These are phyloP conservation scores for Drosophila neoperkinsi DNA, from an alignment of 2,888 invertebrate species.

Conservation along the genomic window DNA sequence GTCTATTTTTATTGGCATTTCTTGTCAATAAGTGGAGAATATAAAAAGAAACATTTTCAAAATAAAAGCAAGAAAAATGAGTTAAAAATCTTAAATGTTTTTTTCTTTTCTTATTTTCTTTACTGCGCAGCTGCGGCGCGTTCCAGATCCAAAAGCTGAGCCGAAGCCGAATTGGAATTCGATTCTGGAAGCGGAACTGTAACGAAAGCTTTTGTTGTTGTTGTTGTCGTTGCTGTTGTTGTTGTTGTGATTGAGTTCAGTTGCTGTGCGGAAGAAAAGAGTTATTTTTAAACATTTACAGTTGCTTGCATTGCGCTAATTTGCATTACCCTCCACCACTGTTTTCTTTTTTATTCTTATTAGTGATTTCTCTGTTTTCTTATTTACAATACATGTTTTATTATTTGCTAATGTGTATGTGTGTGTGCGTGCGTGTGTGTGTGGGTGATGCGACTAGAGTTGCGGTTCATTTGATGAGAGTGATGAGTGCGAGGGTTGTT, in stretches of 20 bases:
- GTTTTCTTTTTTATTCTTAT: constrained; percentile 36
- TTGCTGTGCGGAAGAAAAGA: constrained; percentile 35
- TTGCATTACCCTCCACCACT: constrained; percentile 58
- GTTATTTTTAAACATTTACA: constrained; percentile 17
- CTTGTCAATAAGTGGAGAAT: constrained; percentile 53
- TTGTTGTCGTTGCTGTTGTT: neutral
- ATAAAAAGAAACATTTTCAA: constrained; percentile 36
- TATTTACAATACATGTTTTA: constrained; percentile 68
- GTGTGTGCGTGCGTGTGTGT: constrained; percentile 20
- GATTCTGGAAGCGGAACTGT: constrained; percentile 1
- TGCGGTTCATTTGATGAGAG: constrained; percentile 25
- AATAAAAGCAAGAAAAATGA: constrained; percentile 38
- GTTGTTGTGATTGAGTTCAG: constrained; percentile 18
- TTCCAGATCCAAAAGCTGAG: constrained; percentile 60
- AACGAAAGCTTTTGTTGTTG: constrained; percentile 4
- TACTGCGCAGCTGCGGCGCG: constrained; percentile 62
- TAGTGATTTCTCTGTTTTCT: constrained; percentile 47
- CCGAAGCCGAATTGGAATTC: constrained; percentile 38
- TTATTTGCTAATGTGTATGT: constrained; percentile 52
- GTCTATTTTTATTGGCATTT: constrained; percentile 59
- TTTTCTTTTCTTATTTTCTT: neutral
- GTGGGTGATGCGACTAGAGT: constrained; percentile 22
- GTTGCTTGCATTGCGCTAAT: constrained; percentile 9
- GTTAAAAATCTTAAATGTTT: constrained; percentile 5
- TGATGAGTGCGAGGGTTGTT: constrained; percentile 6